phyloP scores from a whole-genome alignment of 2,113 vertebrate species.

The Stictonetta naevosa region DNA sequence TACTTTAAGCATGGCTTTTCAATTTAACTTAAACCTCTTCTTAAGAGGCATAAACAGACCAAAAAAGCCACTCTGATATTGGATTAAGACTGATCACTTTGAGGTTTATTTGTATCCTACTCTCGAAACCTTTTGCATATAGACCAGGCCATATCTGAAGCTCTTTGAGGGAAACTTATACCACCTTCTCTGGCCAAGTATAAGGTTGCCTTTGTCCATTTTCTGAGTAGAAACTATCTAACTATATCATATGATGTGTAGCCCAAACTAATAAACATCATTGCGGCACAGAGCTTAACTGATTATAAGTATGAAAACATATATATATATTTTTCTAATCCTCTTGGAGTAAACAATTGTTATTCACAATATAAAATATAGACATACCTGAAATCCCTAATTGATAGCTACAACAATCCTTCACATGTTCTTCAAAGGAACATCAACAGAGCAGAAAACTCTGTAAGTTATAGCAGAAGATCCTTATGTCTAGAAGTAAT shows the following conservation, averaged over 20 bases:
- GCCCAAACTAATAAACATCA: not conserved
- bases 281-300: not conserved
- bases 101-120: not conserved
- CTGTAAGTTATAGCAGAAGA: not conserved
- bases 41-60: conserved; percentile 1
- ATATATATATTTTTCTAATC: not conserved
- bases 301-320: not conserved
- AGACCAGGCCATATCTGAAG: not conserved
- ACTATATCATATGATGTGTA: not conserved
- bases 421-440: not conserved
- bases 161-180: not conserved
- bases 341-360: not conserved
- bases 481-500: not conserved
- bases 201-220: not conserved
- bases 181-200: not conserved
- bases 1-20: conserved; percentile 7
- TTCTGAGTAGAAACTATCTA: not conserved
- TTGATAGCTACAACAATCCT: not conserved
- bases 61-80: conserved; percentile 17
- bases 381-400: not conserved
- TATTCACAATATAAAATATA: not conserved
- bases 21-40: conserved; percentile 39
- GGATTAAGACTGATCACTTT: conserved; percentile 16
- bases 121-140: not conserved
- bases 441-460: not conserved